Evolutionary conservation across 2,888 invertebrate genomes (phyloP), one percentile per base, ranked within the genome.

Genomic region (Osmoderma eremita): DNA sequence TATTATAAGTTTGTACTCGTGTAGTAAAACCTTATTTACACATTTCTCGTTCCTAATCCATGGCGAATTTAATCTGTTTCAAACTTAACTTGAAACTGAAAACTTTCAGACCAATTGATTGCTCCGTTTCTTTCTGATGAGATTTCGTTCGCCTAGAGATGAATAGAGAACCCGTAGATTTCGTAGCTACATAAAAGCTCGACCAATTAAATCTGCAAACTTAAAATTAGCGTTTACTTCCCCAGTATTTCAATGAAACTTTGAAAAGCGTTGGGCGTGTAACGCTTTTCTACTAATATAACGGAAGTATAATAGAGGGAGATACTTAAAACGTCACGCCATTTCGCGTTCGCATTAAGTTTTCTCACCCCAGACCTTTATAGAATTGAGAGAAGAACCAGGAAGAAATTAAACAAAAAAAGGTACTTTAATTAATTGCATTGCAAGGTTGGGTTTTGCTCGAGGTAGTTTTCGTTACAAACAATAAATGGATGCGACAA

Each of bases 381-480:
- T 15, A 15, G 45, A 13, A 24, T 12, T 17, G 48, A 48, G 48
- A 61, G 36, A 22, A 24, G 17, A 36, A 48, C 15, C 17, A 45
- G 15, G 45, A 48, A 45, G 48, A 45, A 48, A 48, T 12, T 30
- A 30, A 41, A 30, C 5, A 10, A 61, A 45, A 61, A 41, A 45
- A 22, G 58, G 58, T 15, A 61, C 24, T 17, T 61, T 61, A 61
- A 61, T 61, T 61, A 61, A 61, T 58, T 58, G 30, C 17, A 58
- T 58, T 58, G 42, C 15, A 17, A 22, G 42, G n/a, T 30, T 30
- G 17, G 58, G 58, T 61, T 61, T 48, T 45, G 18, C 15, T 39
- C 15, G 13, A 20, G 13, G 24, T 56, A 22, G 22, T 22, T n/a
- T 24, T 58, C 42, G 6, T 10, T 45, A 58, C 58, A 15, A 22